These are phyloP conservation scores for Aelia acuminata DNA, from an alignment of 2,888 invertebrate genomes.

Conservation along the genomic window DNA sequence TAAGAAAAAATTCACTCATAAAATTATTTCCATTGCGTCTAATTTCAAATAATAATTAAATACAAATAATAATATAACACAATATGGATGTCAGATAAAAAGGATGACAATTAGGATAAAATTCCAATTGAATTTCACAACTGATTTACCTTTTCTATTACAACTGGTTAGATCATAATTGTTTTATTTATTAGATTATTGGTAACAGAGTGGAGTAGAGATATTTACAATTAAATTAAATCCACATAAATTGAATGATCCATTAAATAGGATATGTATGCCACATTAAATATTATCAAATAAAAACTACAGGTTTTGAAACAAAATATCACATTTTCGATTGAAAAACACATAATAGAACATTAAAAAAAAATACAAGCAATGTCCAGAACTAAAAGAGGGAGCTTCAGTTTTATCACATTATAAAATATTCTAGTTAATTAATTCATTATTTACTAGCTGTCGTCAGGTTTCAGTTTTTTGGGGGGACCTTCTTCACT, in stretches of 20 bases:
- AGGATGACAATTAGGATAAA: neutral
- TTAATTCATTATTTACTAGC: conserved; percentile 52
- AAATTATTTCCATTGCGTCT: neutral
- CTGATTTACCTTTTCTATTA: neutral
- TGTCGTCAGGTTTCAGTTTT: conserved; percentile 60
- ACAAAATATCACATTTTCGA: conserved; percentile 54
- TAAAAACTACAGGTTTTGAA: conserved; percentile 52
- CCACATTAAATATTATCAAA: conserved; percentile 21
- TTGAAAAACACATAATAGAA: neutral
- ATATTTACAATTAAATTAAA: conserved; percentile 37
- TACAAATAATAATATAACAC: neutral
- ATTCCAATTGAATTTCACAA: neutral
- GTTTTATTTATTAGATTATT: neutral
- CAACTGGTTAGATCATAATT: conserved; percentile 11
- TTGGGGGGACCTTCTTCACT: conserved; percentile 59
- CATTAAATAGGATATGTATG: conserved; percentile 45
- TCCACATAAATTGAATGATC: neutral
- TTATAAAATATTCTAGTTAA: conserved; percentile 35
- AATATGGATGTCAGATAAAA: neutral
- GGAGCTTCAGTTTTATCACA: conserved; percentile 52
- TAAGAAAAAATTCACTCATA: neutral
- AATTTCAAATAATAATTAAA: neutral
- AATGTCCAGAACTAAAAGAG: conserved; percentile 40
- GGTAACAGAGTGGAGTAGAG: conserved; percentile 25
- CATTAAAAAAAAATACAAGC: conserved; percentile 19